These are phyloP conservation scores for Euleptes europaea DNA, from an alignment of 2,113 vertebrate species.

Conservation along the genomic window DNA sequence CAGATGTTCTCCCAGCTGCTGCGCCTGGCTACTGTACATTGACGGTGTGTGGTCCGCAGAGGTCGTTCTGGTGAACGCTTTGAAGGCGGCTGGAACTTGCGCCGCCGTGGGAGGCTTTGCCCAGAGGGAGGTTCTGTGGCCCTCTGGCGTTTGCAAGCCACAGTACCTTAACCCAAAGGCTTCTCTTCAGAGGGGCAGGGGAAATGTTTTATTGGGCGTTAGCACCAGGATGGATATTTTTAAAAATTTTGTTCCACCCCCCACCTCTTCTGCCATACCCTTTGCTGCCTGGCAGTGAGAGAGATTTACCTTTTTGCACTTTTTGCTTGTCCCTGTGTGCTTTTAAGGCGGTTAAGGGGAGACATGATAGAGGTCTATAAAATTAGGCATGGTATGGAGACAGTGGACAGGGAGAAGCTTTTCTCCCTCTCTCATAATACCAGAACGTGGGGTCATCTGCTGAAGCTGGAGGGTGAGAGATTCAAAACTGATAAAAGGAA, in stretches of 20 bases:
- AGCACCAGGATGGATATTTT: no score
- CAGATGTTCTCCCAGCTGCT: slow-evolving; percentile 38
- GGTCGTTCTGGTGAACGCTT: background rate
- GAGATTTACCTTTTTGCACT: background rate
- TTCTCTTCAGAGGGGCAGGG: background rate
- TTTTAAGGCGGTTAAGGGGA: no score
- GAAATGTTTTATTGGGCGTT: background rate
- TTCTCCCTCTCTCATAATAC: no score
- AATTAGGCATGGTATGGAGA: no score
- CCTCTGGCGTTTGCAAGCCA: background rate
- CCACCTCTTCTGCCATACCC: no score
- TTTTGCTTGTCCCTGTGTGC: background rate
- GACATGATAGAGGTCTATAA: no score
- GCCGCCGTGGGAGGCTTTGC: background rate
- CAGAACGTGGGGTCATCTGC: no score
- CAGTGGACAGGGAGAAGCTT: no score
- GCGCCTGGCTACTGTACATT: slow-evolving; percentile 30
- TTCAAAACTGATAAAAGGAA: no score
- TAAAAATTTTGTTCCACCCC: no score
- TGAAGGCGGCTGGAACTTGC: slow-evolving; percentile 2
- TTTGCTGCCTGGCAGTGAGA: background rate
- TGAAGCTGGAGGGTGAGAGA: no score
- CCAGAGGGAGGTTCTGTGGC: background rate
- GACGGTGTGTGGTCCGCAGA: slow-evolving; percentile 31
- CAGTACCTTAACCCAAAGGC: background rate